Evolutionary conservation across 2,888 invertebrate genomes (phyloP).

Genomic region (Cephus nigrinus): DNA sequence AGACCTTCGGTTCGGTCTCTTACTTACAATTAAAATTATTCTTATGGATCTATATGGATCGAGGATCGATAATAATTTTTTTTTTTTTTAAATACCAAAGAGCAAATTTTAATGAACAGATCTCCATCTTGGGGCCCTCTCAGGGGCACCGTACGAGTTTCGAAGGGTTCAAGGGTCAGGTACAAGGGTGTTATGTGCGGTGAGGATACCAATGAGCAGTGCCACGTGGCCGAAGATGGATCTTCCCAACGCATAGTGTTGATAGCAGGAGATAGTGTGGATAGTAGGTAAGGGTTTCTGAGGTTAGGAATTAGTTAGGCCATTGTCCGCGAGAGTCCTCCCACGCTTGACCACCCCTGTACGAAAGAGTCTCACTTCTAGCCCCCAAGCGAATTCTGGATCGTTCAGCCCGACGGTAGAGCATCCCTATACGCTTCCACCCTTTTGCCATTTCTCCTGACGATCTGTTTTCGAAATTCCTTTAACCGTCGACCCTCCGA

Average conservation of each 20-base stretch:
- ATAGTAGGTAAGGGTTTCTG: slow-evolving; percentile 17
- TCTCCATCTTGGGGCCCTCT: background rate
- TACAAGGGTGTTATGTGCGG: background rate
- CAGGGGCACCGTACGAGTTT: background rate
- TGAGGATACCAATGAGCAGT: background rate
- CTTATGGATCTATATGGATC: background rate
- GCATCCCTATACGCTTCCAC: background rate
- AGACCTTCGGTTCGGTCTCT: background rate
- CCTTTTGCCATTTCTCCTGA: background rate
- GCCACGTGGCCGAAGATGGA: slow-evolving; percentile 14
- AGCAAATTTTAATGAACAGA: background rate
- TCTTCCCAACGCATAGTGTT: background rate
- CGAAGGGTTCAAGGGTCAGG: background rate
- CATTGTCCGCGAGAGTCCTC: slow-evolving; percentile 26
- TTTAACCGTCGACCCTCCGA: background rate
- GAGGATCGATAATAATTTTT: background rate
- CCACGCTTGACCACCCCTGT: slow-evolving; percentile 22
- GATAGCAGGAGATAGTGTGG: slow-evolving; percentile 24
- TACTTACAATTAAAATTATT: background rate
- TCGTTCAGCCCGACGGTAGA: background rate
- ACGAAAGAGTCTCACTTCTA: background rate
- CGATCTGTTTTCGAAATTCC: background rate
- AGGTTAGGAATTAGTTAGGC: slow-evolving; percentile 29
- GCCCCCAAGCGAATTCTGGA: background rate
- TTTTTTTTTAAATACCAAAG: no score